Evolutionary conservation across 2,113 vertebrate species (phyloP), one percentile per base, ranked within the genome.

Genomic region (Trachemys scripta): DNA sequence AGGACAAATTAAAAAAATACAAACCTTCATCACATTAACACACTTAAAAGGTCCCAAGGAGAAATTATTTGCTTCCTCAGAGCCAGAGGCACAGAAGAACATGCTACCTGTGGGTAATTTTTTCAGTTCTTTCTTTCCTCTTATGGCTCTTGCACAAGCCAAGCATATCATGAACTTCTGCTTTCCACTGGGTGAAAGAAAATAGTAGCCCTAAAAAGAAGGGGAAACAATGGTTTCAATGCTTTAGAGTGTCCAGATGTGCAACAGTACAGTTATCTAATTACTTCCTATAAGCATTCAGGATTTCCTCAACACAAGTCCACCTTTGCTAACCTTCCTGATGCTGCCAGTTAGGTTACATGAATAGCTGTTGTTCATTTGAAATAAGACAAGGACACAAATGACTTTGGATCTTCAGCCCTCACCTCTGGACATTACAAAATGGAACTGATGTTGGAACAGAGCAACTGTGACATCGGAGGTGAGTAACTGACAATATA

Each of bases 11-110:
- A 49, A 69, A 90, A 82, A 85, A 7, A 29, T 82, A 90, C 91
- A 47, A 45, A 98, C 98, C 96, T 97, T 88, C 24, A 86, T 81
- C 82, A 97, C 94, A 75, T 9, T 84, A 78, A 97, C 87, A 92
- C 87, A 96, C 88, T 96, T 97, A 94, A 98, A 98, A 29, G 97
- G 93, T 27, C 96, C 97, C 45, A 17, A 57, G 11, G 87, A 94
- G 75, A 80, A 93, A 38, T 92, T 79, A 4, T 91, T 92, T 78
- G 90, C 87, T 25, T 92, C 85, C 45, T 93, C 38, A 5, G 83
- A 95, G 16, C 97, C 97, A 0, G 97, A 97, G 42, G 95, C 92
- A 87, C 98, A 98, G 89, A 83, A 72, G 90, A 98, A 98, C 6
- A 93, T 35, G 65, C 54, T 78, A 10, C 97, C 94, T 10, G 94